phyloP scores from a whole-genome alignment of 53 echinoderm and acorn worm genomes.

The Echinometra lucunter region DNA sequence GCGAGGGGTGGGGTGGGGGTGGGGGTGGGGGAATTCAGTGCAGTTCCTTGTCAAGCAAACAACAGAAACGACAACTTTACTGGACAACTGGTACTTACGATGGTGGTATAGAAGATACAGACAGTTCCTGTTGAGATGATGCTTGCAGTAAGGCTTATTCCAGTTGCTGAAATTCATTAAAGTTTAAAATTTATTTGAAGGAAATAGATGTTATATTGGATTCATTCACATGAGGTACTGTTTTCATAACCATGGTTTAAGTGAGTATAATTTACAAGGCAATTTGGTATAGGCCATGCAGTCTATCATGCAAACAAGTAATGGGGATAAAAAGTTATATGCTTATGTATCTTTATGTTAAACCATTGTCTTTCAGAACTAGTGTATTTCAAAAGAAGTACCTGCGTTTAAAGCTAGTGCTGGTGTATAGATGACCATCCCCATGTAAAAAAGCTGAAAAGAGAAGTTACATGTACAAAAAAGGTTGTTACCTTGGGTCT shows the following conservation, averaged over 20 bases:
- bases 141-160: slow-evolving; percentile 40
- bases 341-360: too few species aligned
- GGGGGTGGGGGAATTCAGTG: not conserved
- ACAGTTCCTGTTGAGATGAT: slow-evolving; percentile 45
- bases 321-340: too few species aligned
- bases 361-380: too few species aligned
- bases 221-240: too few species aligned
- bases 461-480: not conserved
- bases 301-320: too few species aligned
- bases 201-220: not conserved
- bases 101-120: slow-evolving; percentile 67
- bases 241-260: too few species aligned
- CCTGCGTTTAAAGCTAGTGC: slow-evolving; percentile 85
- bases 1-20: not conserved
- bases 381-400: slow-evolving; percentile 23
- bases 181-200: not conserved
- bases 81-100: slow-evolving; percentile 40
- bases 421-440: slow-evolving; percentile 83
- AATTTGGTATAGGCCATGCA: too few species aligned
- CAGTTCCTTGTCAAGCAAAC: not conserved
- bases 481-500: not conserved
- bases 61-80: not conserved
- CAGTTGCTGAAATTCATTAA: slow-evolving; percentile 19
- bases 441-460: slow-evolving; percentile 79
- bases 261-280: too few species aligned